phyloP scores from a whole-genome alignment of 1,140 invertebrate species.

The Scaptodrosophila lebanonensis region DNA sequence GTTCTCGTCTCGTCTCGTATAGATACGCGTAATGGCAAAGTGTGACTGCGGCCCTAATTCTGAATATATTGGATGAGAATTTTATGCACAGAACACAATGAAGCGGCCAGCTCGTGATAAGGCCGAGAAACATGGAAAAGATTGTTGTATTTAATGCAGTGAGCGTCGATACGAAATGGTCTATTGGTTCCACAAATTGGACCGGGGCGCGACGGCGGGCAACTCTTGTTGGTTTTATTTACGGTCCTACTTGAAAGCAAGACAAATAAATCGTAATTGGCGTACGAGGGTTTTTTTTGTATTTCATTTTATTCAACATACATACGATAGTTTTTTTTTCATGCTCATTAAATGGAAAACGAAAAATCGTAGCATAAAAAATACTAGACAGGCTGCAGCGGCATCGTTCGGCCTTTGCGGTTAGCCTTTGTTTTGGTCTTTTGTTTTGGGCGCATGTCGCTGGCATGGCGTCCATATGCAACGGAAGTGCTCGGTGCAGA shows the following conservation, averaged over 20 bases:
- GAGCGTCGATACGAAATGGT: too few species aligned
- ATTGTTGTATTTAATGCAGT: conserved; percentile 31
- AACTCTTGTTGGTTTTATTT: conserved; percentile 60
- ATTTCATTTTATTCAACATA: conserved; percentile 24
- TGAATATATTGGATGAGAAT: conserved; percentile 36
- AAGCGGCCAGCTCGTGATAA: conserved; percentile 40
- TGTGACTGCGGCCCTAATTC: conserved; percentile 43
- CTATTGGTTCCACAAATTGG: too few species aligned
- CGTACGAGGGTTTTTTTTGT: conserved; percentile 60
- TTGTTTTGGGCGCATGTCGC: conserved; percentile 1
- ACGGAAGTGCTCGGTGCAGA: conserved; percentile 44
- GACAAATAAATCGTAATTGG: conserved; percentile 74
- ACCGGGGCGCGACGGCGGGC: too few species aligned
- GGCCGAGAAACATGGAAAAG: conserved; percentile 40
- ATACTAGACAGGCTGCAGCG: conserved; percentile 19
- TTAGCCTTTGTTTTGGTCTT: conserved; percentile 26
- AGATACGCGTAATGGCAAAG: conserved; percentile 46
- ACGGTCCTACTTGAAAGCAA: conserved; percentile 55
- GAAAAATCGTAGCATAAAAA: conserved; percentile 41
- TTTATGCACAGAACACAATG: conserved; percentile 46
- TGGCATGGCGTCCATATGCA: not conserved
- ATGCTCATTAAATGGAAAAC: conserved; percentile 63
- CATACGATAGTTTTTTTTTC: conserved; percentile 40
- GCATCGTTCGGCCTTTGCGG: conserved; percentile 42
- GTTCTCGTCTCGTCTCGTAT: too few species aligned